These are phyloP conservation scores for Drosophila sechellia DNA, from an alignment of 1,140 invertebrate genomes.

Conservation along the genomic window DNA sequence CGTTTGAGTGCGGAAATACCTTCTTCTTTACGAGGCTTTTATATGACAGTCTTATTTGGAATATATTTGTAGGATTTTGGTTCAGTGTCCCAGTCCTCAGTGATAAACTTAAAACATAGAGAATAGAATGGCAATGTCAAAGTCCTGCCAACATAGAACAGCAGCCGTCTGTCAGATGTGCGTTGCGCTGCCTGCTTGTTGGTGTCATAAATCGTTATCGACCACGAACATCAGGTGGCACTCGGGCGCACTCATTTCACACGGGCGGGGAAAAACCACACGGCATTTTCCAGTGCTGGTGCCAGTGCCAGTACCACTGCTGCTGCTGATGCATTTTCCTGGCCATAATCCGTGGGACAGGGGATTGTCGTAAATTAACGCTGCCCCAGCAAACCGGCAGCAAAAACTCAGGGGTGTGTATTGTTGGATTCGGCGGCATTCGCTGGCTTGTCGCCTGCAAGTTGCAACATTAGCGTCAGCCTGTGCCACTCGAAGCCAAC, in stretches of 20 bases:
- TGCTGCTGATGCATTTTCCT: conserved; percentile 54
- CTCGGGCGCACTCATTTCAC: conserved; percentile 66
- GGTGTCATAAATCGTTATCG: conserved; percentile 84
- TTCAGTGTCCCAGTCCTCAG: neutral
- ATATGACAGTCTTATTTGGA: neutral
- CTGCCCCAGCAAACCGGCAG: conserved; percentile 26
- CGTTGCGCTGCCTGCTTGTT: conserved; percentile 42
- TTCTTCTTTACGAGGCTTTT: too few relatives aligned
- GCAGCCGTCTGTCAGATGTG: conserved; percentile 47
- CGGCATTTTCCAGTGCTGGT: conserved; percentile 2
- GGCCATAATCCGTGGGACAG: conserved; percentile 59
- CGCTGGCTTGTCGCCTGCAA: conserved; percentile 40
- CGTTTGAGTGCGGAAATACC: too few relatives aligned
- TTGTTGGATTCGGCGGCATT: neutral
- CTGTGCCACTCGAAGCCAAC: conserved; percentile 56
- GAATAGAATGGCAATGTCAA: conserved; percentile 64
- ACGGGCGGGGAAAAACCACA: conserved; percentile 17
- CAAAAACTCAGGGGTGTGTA: conserved; percentile 20
- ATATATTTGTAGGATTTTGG: neutral
- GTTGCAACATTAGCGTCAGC: conserved; percentile 64
- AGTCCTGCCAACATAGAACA: conserved; percentile 40
- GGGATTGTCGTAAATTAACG: conserved; percentile 79
- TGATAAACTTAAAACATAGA: conserved; percentile 35
- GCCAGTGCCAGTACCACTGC: neutral
- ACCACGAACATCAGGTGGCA: conserved; percentile 83